Evolutionary conservation across 2,113 vertebrate species (phyloP), one percentile per base, ranked within the genome.

Genomic region (Brachypteracias leptosomus): DNA sequence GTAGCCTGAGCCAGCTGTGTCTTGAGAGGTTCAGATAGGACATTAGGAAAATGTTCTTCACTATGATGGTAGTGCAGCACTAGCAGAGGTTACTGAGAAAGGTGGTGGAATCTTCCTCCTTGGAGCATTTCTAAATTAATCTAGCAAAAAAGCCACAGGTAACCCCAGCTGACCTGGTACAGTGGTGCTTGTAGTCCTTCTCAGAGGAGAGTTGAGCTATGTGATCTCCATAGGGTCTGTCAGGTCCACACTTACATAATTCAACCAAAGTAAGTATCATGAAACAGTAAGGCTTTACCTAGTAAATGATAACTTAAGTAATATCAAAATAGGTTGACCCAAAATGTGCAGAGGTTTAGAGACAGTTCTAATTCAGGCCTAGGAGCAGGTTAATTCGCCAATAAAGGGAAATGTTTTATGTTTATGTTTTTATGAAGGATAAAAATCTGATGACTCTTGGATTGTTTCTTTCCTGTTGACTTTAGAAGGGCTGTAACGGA

Each of bases 221-320:
- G 35, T 49, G 4, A 71, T 71, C 31, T 77, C 61, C 46, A 25
- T 7, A 24, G 31, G 31, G 16, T 74, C 52, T 79, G 58, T 46
- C 52, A 54, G 67, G 42, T 26, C 74, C 47, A 18, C 24, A n/a
- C 33, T 19, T 71, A 5, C 35, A 42, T n/a, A 20, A 61, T 75
- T 79, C 57, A 65, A 44, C 14, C 44, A 82, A 10, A 78, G 82
- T 46, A 90, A 88, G 92, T 58, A 89, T 90, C 55, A 13, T 55
- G 26, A 78, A 95, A 88, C 82, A 93, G 38, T 80, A 93, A 97
- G 28, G 66, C 85, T 90, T 84, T 81, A 77, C 71, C 82, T 77
- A 76, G 54, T 40, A 95, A 85, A 89, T 72, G 44, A 91, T 68
- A 92, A 92, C 70, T 57, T 70, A 80, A 44, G 29, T 54, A 55